These are phyloP conservation scores for Zosterops borbonicus DNA, from an alignment of 2,113 vertebrate genomes.

Conservation along the genomic window DNA sequence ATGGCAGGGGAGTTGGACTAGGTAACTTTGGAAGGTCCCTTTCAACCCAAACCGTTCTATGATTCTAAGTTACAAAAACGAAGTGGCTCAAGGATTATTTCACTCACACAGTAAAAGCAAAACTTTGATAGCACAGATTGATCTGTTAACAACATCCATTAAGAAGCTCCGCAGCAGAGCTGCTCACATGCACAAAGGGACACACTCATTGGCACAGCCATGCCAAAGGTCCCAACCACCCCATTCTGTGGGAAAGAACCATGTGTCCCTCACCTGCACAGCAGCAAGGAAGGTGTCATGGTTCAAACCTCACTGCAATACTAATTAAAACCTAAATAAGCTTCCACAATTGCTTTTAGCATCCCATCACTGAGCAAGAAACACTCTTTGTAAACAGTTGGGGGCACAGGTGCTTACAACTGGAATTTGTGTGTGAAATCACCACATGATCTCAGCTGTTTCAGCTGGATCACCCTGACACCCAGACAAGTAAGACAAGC, in stretches of 20 bases:
- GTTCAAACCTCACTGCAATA: neutral
- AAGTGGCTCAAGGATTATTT: neutral
- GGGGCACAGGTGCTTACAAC: neutral
- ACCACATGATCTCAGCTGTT: accelerated
- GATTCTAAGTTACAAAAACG: neutral
- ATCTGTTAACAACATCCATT: neutral
- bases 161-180: neutral
- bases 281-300: accelerated
- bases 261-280: accelerated
- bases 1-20: neutral
- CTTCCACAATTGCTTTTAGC: neutral
- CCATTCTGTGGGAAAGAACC: neutral
- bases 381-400: neutral
- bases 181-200: accelerated
- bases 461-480: neutral
- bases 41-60: accelerated
- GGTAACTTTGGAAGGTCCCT: neutral
- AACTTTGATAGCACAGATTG: neutral
- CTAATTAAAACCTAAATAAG: neutral
- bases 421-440: neutral
- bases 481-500: neutral
- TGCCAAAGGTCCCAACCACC: neutral
- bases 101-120: neutral
- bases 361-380: neutral
- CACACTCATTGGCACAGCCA: neutral